Evolutionary conservation across 2,113 vertebrate genomes (phyloP).

Genomic region (Hucho hucho): DNA sequence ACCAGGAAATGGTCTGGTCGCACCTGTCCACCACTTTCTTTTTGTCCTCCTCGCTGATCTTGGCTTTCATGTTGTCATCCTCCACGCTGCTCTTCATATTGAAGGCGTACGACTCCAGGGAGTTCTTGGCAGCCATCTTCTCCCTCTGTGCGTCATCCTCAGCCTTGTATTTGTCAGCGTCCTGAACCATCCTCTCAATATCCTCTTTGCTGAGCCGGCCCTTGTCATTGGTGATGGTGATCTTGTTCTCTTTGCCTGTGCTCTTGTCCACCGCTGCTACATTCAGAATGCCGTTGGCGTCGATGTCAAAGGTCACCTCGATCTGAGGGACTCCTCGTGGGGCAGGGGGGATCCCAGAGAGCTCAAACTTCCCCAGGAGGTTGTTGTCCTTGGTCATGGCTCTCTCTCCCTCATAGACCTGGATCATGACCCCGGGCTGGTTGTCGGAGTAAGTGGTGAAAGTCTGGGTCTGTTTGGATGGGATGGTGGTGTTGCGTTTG

Average conservation of each 20-base stretch:
- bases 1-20: constrained; percentile 40
- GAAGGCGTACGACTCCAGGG: constrained; percentile 56
- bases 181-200: constrained; percentile 60
- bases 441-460: constrained; percentile 83
- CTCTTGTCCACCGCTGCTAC: constrained; percentile 53
- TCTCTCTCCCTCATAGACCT: no score
- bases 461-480: constrained; percentile 81
- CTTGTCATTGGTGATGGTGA: constrained; percentile 62
- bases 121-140: constrained; percentile 53
- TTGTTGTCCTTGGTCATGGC: no score
- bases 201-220: constrained; percentile 59
- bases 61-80: constrained; percentile 46
- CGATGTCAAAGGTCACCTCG: constrained; percentile 55
- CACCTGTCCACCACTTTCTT: constrained; percentile 48
- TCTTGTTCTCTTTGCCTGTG: constrained; percentile 58
- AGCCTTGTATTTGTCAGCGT: constrained; percentile 49
- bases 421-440: constrained; percentile 62
- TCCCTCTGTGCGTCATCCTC: constrained; percentile 54
- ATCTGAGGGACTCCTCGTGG: constrained; percentile 54
- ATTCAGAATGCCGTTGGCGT: constrained; percentile 53
- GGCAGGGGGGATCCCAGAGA: constrained; percentile 43
- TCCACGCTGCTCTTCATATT: constrained; percentile 47
- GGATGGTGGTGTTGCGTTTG: constrained; percentile 79
- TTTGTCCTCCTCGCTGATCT: constrained; percentile 41
- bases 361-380: constrained; percentile 35